Percentiles rank a stretch among this genome's conserved stretches.
These are phyloP conservation scores for Protophormia terraenovae DNA, from an alignment of 2,888 invertebrate genomes.

Conservation along the genomic window DNA sequence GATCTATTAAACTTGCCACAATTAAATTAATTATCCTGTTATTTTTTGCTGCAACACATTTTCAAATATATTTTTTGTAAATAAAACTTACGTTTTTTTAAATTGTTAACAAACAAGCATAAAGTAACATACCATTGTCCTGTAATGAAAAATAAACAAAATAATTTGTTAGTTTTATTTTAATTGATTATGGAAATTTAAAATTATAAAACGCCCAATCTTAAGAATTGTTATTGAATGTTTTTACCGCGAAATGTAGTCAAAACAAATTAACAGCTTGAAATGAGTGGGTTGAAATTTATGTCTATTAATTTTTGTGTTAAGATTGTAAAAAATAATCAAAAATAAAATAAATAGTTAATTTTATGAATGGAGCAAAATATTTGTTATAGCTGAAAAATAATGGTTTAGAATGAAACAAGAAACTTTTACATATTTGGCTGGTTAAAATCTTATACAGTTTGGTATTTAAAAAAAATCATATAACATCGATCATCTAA, in stretches of 20 bases:
- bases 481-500: too few species aligned
- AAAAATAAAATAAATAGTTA: not conserved
- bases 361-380: too few species aligned
- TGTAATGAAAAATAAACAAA: conserved; percentile 6
- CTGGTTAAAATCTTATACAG: too few species aligned
- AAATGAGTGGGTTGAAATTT: conserved; percentile 42
- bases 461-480: too few species aligned
- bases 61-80: conserved; percentile 2
- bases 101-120: not conserved
- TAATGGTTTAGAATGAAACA: too few species aligned
- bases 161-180: not conserved
- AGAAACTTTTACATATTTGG: too few species aligned
- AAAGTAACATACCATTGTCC: not conserved
- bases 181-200: conserved; percentile 41
- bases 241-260: not conserved
- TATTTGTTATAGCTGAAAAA: too few species aligned
- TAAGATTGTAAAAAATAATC: not conserved
- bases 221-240: not conserved
- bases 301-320: not conserved
- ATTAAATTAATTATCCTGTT: conserved; percentile 60
- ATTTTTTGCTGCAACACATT: not conserved
- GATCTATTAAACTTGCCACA: conserved; percentile 31
- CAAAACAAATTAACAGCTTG: conserved; percentile 26
- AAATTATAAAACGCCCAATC: not conserved
- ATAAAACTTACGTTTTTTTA: not conserved